Evolutionary conservation across 2,113 vertebrate genomes (phyloP).

Genomic region (Xyliphius kryptos): DNA sequence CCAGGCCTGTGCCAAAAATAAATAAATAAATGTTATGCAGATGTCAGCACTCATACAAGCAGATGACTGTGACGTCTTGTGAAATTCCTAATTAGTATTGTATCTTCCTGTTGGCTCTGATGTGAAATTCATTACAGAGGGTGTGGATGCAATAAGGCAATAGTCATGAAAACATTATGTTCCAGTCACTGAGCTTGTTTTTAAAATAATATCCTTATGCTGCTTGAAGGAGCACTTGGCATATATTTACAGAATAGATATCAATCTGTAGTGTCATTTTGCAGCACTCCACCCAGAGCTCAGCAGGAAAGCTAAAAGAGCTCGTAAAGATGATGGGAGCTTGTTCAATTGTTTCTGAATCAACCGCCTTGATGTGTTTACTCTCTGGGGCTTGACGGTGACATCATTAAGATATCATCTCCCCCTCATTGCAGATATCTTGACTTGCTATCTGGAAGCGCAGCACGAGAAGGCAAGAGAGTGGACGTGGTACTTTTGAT

Average conservation of each 20-base stretch:
- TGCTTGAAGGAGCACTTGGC: neutral
- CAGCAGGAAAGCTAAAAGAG: constrained; percentile 16
- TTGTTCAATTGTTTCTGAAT: constrained; percentile 6
- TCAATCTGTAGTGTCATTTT: constrained; percentile 6
- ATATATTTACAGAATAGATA: constrained; percentile 9
- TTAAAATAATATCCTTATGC: neutral
- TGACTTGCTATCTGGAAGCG: constrained; percentile 36
- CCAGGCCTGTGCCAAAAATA: constrained; percentile 52
- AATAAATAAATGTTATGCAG: constrained; percentile 2
- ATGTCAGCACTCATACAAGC: neutral
- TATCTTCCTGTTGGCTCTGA: neutral
- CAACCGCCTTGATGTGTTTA: constrained; percentile 4
- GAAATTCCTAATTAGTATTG: constrained; percentile 5
- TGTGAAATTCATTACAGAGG: neutral
- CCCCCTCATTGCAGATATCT: constrained; percentile 40
- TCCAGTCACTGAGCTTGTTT: constrained; percentile 2
- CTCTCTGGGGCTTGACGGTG: constrained; percentile 18
- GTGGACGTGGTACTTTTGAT: constrained; percentile 21
- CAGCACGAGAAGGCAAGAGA: neutral
- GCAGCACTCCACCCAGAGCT: constrained; percentile 19
- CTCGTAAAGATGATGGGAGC: constrained; percentile 12
- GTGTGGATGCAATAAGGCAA: neutral
- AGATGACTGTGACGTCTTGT: neutral
- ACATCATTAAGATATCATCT: constrained; percentile 35
- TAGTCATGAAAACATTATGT: neutral